These are phyloP conservation scores for Chymomyza procnemis DNA, from an alignment of 2,888 invertebrate species.

Conservation along the genomic window DNA sequence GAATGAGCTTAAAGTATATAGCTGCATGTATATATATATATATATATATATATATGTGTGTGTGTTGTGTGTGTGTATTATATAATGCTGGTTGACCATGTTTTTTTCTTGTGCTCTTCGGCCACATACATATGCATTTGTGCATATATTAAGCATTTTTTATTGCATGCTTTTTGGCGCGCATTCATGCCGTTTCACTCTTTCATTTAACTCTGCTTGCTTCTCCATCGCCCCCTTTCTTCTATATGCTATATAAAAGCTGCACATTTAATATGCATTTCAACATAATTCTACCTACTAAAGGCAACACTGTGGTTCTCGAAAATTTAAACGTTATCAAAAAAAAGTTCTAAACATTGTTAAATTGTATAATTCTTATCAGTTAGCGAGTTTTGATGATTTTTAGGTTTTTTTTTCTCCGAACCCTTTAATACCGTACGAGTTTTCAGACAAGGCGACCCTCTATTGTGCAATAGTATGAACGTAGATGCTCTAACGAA, in stretches of 20 bases:
- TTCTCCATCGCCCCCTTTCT: not conserved
- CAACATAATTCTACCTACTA: slow-evolving; percentile 21
- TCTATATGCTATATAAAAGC: not conserved
- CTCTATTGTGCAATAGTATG: too few species aligned
- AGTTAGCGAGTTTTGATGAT: too few species aligned
- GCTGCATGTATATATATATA: not conserved
- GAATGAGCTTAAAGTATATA: slow-evolving; percentile 37
- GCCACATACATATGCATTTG: not conserved
- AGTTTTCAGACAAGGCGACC: too few species aligned
- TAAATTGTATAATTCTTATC: too few species aligned
- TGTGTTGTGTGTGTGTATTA: slow-evolving; percentile 1
- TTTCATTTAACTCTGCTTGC: not conserved
- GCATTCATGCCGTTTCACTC: slow-evolving; percentile 34
- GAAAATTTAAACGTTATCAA: not conserved
- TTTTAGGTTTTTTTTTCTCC: too few species aligned
- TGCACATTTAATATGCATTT: not conserved
- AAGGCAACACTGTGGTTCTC: not conserved
- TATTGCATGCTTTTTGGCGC: slow-evolving; percentile 55
- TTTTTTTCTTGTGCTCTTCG: slow-evolving; percentile 20
- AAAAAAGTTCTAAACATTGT: too few species aligned
- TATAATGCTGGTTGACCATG: not conserved
- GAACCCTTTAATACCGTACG: too few species aligned
- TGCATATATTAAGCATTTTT: slow-evolving; percentile 21
- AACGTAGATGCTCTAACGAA: too few species aligned
- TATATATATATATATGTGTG: not conserved